These are phyloP conservation scores for Dromiciops gliroides DNA, from an alignment of 2,113 vertebrate species.

Conservation along the genomic window DNA sequence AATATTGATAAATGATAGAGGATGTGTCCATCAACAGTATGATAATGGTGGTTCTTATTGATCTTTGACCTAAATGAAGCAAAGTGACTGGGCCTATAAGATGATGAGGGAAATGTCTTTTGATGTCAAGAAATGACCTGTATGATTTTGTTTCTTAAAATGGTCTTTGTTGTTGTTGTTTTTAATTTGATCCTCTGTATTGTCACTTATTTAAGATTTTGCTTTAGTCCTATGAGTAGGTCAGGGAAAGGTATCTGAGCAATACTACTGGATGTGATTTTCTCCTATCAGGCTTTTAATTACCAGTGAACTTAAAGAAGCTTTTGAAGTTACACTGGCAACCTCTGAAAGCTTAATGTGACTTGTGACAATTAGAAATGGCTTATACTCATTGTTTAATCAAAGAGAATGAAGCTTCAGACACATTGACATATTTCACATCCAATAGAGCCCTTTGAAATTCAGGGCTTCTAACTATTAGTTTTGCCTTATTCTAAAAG, in stretches of 20 bases:
- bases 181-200: neutral
- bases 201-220: neutral
- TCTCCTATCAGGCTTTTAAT: conserved; percentile 40
- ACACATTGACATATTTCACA: conserved; percentile 30
- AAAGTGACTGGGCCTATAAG: neutral
- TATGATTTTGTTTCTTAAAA: neutral
- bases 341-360: conserved; percentile 47
- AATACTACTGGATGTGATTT: conserved; percentile 11
- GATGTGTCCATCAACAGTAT: neutral
- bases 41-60: neutral
- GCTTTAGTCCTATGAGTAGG: neutral
- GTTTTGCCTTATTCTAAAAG: conserved; percentile 29
- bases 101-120: neutral
- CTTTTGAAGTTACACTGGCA: conserved; percentile 44
- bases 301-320: conserved; percentile 9
- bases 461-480: conserved; percentile 1
- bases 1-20: neutral
- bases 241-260: conserved; percentile 10
- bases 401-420: conserved; percentile 40
- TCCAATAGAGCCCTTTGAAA: conserved; percentile 36
- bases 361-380: conserved; percentile 39
- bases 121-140: neutral
- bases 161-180: neutral
- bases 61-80: neutral
- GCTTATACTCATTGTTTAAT: conserved; percentile 14